Percentiles rank a stretch among this genome's conserved stretches.
These are phyloP conservation scores for Stegana nigrithorax DNA, from an alignment of 2,888 invertebrate species.

Conservation along the genomic window DNA sequence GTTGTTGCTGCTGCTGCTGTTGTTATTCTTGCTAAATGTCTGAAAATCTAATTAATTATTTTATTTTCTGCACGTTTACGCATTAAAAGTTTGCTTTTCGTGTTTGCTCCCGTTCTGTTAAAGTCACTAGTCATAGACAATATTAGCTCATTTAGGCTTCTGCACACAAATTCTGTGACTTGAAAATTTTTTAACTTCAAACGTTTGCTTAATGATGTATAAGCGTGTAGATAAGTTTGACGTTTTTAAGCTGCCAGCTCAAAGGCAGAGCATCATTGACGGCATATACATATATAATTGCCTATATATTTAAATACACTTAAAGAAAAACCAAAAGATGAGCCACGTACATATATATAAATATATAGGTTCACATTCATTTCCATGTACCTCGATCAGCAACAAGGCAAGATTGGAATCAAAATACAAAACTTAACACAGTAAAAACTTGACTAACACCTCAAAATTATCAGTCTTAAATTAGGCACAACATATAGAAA, in stretches of 20 bases:
- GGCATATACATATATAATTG: neutral
- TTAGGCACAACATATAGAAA: too few relatives aligned
- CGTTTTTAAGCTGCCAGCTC: conserved; percentile 12
- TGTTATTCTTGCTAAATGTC: conserved; percentile 33
- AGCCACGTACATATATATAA: too few relatives aligned
- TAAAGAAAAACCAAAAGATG: neutral
- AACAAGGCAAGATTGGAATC: too few relatives aligned
- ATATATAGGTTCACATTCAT: too few relatives aligned
- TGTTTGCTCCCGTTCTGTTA: conserved; percentile 31
- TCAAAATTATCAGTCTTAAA: too few relatives aligned
- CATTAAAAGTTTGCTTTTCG: conserved; percentile 8
- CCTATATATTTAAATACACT: conserved; percentile 1
- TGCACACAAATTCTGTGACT: neutral
- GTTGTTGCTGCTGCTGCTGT: neutral
- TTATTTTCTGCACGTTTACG: conserved; percentile 20
- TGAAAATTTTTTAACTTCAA: conserved; percentile 1
- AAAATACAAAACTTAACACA: too few relatives aligned
- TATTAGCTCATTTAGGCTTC: conserved; percentile 21
- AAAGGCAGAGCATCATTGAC: neutral
- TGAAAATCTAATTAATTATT: conserved; percentile 25
- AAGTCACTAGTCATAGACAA: conserved; percentile 31
- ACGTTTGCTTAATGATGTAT: conserved; percentile 51
- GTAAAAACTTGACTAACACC: too few relatives aligned
- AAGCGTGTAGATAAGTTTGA: conserved; percentile 44
- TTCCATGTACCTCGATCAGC: too few relatives aligned